A percentile compares a stretch with the other conserved stretches of the same genome.
Evolutionary conservation across 2,797 vertebrate species (phyloP).

Genomic region (Danio kyathit): DNA sequence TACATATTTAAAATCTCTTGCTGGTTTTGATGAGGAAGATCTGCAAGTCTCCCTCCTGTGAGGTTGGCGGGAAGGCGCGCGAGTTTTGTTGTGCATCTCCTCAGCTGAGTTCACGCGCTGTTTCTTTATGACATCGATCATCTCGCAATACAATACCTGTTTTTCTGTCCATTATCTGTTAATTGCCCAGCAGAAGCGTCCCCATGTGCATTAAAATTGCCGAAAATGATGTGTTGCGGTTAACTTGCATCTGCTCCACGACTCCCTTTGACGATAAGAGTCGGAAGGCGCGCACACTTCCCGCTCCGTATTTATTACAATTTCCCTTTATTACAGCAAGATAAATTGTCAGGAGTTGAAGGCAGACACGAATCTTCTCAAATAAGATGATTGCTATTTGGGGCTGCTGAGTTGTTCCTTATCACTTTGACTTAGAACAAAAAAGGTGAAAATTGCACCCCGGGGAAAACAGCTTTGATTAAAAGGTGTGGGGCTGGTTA

Average conservation of each 20-base stretch:
- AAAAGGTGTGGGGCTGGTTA: slow-evolving; percentile 67
- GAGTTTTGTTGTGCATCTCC: slow-evolving; percentile 23
- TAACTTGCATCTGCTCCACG: slow-evolving; percentile 54
- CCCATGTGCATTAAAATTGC: slow-evolving; percentile 57
- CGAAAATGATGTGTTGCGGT: slow-evolving; percentile 56
- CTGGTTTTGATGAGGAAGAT: too few relatives aligned
- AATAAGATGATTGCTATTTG: slow-evolving; percentile 61
- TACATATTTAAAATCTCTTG: too few relatives aligned
- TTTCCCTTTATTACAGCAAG: slow-evolving; percentile 52
- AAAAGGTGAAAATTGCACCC: slow-evolving; percentile 73
- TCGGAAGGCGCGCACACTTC: slow-evolving; percentile 22
- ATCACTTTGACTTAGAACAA: slow-evolving; percentile 68
- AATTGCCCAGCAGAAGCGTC: slow-evolving; percentile 54
- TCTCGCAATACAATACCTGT: slow-evolving; percentile 52
- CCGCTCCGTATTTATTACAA: slow-evolving; percentile 38
- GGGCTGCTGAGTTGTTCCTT: slow-evolving; percentile 63
- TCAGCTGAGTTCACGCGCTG: slow-evolving; percentile 52
- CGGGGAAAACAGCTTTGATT: slow-evolving; percentile 71
- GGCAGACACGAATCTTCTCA: slow-evolving; percentile 29
- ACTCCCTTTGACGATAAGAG: slow-evolving; percentile 7
- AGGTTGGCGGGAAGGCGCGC: slow-evolving; percentile 35
- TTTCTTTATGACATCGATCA: slow-evolving; percentile 62
- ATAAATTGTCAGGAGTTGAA: slow-evolving; percentile 40
- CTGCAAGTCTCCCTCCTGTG: background rate
- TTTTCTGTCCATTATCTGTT: slow-evolving; percentile 56